Percentiles rank a stretch among this genome's conserved stretches.
These are phyloP conservation scores for Bombus picipes DNA, from an alignment of 1,140 invertebrate genomes.

Conservation along the genomic window DNA sequence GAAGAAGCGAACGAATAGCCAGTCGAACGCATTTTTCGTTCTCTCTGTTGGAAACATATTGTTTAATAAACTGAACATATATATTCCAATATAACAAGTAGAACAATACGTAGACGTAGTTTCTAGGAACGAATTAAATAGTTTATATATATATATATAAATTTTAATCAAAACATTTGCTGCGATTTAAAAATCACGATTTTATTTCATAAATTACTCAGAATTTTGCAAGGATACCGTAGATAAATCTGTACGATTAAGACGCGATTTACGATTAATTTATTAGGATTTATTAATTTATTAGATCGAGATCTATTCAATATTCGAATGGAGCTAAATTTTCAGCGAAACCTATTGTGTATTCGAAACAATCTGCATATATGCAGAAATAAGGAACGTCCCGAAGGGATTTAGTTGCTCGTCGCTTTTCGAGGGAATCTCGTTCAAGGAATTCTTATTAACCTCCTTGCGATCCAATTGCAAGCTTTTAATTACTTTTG, in stretches of 20 bases:
- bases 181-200: too few species aligned
- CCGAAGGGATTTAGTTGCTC: background rate
- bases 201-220: too few species aligned
- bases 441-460: slow-evolving; percentile 2
- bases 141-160: background rate
- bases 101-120: background rate
- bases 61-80: background rate
- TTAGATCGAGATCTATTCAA: too few species aligned
- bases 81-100: background rate
- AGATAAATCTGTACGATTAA: too few species aligned
- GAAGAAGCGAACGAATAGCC: background rate
- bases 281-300: too few species aligned
- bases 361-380: background rate
- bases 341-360: background rate
- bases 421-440: background rate
- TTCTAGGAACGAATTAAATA: background rate
- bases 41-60: background rate
- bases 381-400: background rate
- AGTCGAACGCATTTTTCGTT: background rate
- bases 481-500: slow-evolving; percentile 39
- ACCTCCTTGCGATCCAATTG: slow-evolving; percentile 25
- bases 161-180: background rate
- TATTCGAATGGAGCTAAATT: background rate
- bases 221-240: too few species aligned
- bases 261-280: too few species aligned